Base-by-base conservation (phyloP, 2,797 vertebrate genomes). In the Arctocebus calabarensis region DNA sequence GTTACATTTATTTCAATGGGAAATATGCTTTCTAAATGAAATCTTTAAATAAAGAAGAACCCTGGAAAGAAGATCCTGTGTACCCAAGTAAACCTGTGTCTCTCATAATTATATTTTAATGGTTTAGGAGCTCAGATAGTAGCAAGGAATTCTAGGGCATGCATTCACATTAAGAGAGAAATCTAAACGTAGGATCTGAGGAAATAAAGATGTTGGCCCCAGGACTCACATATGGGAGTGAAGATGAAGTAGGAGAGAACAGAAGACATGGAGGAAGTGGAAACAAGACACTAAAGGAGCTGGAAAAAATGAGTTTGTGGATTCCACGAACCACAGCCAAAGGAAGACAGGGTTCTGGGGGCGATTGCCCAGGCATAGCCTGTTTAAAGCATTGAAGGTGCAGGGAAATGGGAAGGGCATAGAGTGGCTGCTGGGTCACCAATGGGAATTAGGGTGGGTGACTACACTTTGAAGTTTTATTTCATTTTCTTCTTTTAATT, bases 31-130 rank as follows among this genome's bases (percentile, higher is more conserved):
- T 77, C 37, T 61, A 88, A 82, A 52, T 68, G 2, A 66, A 87
- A 57, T 17, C 16, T 71, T 94, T 73, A 91, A 66, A 81, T 70
- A 84, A 81, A 84, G 20, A 32, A 57, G 7, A 79, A 48, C n/a
- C 7, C 23, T 25, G 93, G 45, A 75, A 75, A 57, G 40, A 90
- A 64, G 34, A 48, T 29, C 20, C 43, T 59, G 5, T n/a, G 13
- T 32, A 22, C 64, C 37, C 5, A 4, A 79, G 48, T 22, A 66
- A 88, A 16, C 0, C 13, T 22, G 3, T 40, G 11, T 10, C 5
- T 20, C n/a, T 14, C 12, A 16, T 5, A 52, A 43, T 59, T n/a
- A 20, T 27, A 27, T 32, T 25, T 85, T 48, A 32, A 4, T 37
- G 40, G 57, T 43, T 59, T 48, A 85, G 57, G 48, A 40, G 20